Percentiles rank a stretch among this genome's conserved stretches.
phyloP scores from a whole-genome alignment of 2,113 vertebrate species.

The Nycticebus coucang region DNA sequence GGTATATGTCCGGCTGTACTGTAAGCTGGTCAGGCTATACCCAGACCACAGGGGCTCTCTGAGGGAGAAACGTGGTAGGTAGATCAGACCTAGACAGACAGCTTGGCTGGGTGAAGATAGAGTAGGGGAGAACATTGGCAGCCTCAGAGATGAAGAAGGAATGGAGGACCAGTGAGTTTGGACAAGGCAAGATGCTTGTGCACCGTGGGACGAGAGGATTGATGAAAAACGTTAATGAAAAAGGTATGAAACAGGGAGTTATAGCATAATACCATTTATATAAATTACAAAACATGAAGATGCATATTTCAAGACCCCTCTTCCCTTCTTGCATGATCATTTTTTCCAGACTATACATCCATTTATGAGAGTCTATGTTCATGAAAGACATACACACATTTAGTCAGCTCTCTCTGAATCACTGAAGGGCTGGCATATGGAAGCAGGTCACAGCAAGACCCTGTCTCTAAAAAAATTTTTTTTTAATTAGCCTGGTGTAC shows the following conservation, averaged over 20 bases:
- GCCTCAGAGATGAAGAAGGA: accelerated
- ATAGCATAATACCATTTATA: neutral
- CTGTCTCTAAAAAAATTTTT: too few species aligned
- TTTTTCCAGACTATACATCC: neutral
- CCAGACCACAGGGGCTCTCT: too few species aligned
- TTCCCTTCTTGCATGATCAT: neutral
- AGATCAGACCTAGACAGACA: neutral
- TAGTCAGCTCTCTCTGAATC: neutral
- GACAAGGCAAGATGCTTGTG: neutral
- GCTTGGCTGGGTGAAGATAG: neutral
- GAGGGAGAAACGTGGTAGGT: neutral
- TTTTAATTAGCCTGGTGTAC: too few species aligned
- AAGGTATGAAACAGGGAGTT: neutral
- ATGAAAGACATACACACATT: too few species aligned
- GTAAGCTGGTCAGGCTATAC: neutral
- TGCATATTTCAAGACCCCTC: neutral
- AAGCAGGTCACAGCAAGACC: neutral
- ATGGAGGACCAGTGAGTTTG: neutral
- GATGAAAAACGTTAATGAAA: neutral
- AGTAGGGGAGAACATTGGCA: neutral
- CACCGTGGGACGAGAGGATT: neutral
- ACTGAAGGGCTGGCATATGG: neutral
- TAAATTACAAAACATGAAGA: neutral
- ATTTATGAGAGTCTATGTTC: neutral
- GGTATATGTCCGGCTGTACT: neutral